These are phyloP conservation scores for Capromys pilorides DNA, from an alignment of 2,797 vertebrate genomes.

Conservation along the genomic window DNA sequence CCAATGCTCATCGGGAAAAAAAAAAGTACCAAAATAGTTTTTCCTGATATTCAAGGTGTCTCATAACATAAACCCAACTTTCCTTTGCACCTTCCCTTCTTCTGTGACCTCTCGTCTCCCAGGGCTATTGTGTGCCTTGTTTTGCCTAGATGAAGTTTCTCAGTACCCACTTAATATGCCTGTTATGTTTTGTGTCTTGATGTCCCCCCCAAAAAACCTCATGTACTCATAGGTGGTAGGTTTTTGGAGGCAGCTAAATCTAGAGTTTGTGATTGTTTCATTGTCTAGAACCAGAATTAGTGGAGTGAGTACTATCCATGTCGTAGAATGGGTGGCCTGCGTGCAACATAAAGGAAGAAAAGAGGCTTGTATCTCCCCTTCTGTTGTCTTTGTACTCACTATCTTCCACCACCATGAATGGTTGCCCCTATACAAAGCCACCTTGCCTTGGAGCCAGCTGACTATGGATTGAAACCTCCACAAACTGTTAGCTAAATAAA, in stretches of 20 bases:
- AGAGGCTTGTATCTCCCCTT: background rate
- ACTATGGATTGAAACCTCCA: background rate
- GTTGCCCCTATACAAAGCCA: background rate
- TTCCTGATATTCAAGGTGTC: background rate
- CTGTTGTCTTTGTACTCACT: background rate
- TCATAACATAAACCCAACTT: constrained; percentile 7
- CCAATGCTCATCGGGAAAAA: background rate
- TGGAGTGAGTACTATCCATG: background rate
- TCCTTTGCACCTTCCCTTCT: constrained; percentile 16
- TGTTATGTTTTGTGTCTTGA: background rate
- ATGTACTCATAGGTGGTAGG: background rate
- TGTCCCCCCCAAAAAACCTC: background rate
- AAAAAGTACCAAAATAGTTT: constrained; percentile 42
- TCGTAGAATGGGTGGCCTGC: background rate
- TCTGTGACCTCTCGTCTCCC: background rate
- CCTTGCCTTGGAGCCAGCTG: background rate
- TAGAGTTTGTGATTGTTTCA: background rate
- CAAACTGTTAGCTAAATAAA: background rate
- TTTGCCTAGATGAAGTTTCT: background rate
- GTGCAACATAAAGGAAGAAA: background rate
- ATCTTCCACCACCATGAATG: background rate
- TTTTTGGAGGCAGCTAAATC: background rate
- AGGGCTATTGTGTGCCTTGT: background rate
- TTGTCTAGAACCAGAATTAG: background rate
- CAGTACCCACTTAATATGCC: background rate